A percentile compares a stretch with the other conserved stretches of the same genome.
These are phyloP conservation scores for Gambusia yucatana DNA, from an alignment of 2,797 vertebrate genomes.

Conservation along the genomic window DNA sequence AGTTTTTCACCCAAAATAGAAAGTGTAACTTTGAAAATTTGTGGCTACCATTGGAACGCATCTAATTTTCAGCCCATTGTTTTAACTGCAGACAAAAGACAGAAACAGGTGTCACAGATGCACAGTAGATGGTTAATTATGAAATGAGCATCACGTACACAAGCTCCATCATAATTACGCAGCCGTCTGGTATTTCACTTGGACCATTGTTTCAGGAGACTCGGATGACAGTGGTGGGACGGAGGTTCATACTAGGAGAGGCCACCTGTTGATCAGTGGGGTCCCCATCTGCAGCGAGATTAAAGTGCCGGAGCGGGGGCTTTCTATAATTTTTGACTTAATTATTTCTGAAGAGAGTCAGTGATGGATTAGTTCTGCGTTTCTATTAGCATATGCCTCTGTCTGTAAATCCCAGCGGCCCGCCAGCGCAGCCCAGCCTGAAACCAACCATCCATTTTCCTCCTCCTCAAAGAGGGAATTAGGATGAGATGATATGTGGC, in stretches of 20 bases:
- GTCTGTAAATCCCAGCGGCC: slow-evolving; percentile 43
- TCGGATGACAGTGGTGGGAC: slow-evolving; percentile 66
- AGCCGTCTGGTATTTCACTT: slow-evolving; percentile 54
- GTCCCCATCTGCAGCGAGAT: slow-evolving; percentile 76
- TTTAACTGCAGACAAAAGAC: slow-evolving; percentile 45
- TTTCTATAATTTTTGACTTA: slow-evolving; percentile 71
- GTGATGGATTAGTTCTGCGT: slow-evolving; percentile 67
- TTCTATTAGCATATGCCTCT: slow-evolving; percentile 56
- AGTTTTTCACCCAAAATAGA: neutral
- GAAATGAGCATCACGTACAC: slow-evolving; percentile 51
- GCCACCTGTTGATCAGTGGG: slow-evolving; percentile 82
- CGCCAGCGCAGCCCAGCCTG: slow-evolving; percentile 29
- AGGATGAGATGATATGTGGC: slow-evolving; percentile 30
- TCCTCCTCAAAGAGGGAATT: slow-evolving; percentile 17
- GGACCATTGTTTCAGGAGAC: slow-evolving; percentile 66
- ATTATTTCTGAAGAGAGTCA: slow-evolving; percentile 70
- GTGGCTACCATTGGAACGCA: neutral
- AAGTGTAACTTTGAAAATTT: neutral
- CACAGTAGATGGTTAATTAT: slow-evolving; percentile 60
- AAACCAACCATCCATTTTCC: slow-evolving; percentile 48
- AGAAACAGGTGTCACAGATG: slow-evolving; percentile 54
- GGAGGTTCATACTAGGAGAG: slow-evolving; percentile 65
- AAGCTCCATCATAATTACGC: slow-evolving; percentile 57
- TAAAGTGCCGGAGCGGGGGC: slow-evolving; percentile 50
- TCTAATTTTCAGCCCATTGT: slow-evolving; percentile 39